Conservation (phyloP, 64 coral and sea anemone species). For the Astreopora myriophthalma region DNA sequence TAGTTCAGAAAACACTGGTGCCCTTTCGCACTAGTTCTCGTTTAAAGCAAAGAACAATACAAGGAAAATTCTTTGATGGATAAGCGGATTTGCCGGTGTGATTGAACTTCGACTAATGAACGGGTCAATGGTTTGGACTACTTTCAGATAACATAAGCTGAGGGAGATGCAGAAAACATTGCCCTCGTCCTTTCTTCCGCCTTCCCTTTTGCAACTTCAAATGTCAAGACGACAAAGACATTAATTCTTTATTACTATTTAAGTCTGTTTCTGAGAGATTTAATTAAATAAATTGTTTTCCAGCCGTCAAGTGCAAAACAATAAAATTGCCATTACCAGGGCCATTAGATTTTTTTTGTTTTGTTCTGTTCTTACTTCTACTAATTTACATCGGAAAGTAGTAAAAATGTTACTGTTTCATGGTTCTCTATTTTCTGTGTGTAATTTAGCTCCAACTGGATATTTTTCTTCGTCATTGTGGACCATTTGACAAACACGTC, state of each 20-base stretch:
- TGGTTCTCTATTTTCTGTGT: no score
- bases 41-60: not conserved
- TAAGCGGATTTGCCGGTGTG: no score
- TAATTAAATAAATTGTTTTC: not conserved
- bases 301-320: not conserved
- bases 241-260: slow-evolving; percentile 12
- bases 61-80: no score
- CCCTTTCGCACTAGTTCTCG: not conserved
- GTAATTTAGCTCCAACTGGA: no score
- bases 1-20: not conserved
- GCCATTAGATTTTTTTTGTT: no score
- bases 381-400: not conserved
- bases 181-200: no score
- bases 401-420: not conserved
- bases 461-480: no score
- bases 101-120: no score
- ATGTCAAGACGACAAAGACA: not conserved
- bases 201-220: not conserved
- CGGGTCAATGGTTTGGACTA: no score
- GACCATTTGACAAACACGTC: no score
- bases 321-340: not conserved
- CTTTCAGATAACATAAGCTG: no score
- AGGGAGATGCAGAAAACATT: no score
- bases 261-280: not conserved
- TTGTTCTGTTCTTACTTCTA: not conserved